Base-by-base conservation (phyloP, 1,140 invertebrate species). In the Ditylenchus dipsaci region DNA sequence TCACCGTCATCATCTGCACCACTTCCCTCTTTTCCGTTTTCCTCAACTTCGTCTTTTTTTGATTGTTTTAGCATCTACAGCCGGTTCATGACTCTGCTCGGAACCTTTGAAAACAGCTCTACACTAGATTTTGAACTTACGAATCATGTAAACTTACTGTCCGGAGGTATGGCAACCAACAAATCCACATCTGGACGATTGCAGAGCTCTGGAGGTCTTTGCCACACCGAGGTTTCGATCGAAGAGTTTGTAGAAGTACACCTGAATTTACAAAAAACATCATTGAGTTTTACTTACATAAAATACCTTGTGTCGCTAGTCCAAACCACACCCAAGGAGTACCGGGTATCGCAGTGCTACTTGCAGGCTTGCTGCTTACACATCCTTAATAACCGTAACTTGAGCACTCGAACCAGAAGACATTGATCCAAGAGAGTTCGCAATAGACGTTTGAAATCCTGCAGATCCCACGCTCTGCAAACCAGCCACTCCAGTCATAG, bases 141-240 rank as follows among this genome's bases (percentile, higher is more conserved):
- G n/a, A n/a, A n/a, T n/a, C n/a, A n/a, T 63, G 11, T 29, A 21
- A 1, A 9, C 30, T 15, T n/a, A 67, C 67, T 69, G 21, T 63
- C 58, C 49, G 26, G 68, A 13, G 83, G 82, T 33, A 81, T 78
- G 8, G 69, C 42, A 26, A 84, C 71, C 19, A 83, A 63, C 23
- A 63, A 43, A 53, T 83, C 83, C 19, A 84, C 83, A 71, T 84
- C 83, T 15, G 76, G 63, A 13, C 78, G 72, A 56, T 74, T 76
- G 38, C 90, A 84, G 1, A 98, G 87, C 76, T 97, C 93, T 67
- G 92, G 89, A 0, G 95, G 95, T 71, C 91, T 87, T 84, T 97
- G 93, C 95, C 95, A 99, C 1, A 98, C 91, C 0, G 93, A 96
- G 47, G 90, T 90, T 27, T 92, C 88, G 9, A 91, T 91, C 23